Evolutionary conservation across 2,113 vertebrate species (phyloP).

Genomic region (Austrofundulus limnaeus): DNA sequence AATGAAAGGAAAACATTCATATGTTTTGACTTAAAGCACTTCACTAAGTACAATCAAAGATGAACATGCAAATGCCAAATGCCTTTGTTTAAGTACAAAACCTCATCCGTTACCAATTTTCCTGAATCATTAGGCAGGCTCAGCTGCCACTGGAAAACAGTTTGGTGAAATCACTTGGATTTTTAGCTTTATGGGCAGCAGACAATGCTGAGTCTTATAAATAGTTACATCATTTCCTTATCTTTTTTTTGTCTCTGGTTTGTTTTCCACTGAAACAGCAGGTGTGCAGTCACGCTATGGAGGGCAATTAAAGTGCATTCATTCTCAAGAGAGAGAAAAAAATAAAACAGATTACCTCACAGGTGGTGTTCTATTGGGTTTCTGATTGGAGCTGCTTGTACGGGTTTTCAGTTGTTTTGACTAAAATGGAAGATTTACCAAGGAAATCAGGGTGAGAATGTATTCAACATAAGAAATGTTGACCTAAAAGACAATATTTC

Average conservation of each 20-base stretch:
- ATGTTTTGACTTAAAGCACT: constrained; percentile 13
- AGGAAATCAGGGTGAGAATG: constrained; percentile 18
- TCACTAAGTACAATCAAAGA: background rate
- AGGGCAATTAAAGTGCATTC: constrained; percentile 37
- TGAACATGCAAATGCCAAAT: background rate
- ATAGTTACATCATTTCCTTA: constrained; percentile 26
- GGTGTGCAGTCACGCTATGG: constrained; percentile 25
- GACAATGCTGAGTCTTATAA: constrained; percentile 48
- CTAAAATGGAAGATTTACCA: constrained; percentile 37
- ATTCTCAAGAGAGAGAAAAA: constrained; percentile 16
- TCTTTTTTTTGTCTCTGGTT: constrained; percentile 5
- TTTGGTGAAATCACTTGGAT: constrained; percentile 47
- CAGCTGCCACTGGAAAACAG: constrained; percentile 57
- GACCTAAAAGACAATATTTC: constrained; percentile 14
- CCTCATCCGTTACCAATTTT: constrained; percentile 27
- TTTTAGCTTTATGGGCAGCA: constrained; percentile 41
- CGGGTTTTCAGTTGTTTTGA: constrained; percentile 48
- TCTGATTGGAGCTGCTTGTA: constrained; percentile 21
- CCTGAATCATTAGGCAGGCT: constrained; percentile 56
- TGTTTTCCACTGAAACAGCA: constrained; percentile 1
- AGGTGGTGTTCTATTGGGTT: constrained; percentile 22
- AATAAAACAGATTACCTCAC: constrained; percentile 40
- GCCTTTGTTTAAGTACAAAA: constrained; percentile 7
- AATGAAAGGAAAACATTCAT: constrained; percentile 36
- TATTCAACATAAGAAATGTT: constrained; percentile 22